phyloP scores from a whole-genome alignment of 2,113 vertebrate genomes.

The Promerops cafer region DNA sequence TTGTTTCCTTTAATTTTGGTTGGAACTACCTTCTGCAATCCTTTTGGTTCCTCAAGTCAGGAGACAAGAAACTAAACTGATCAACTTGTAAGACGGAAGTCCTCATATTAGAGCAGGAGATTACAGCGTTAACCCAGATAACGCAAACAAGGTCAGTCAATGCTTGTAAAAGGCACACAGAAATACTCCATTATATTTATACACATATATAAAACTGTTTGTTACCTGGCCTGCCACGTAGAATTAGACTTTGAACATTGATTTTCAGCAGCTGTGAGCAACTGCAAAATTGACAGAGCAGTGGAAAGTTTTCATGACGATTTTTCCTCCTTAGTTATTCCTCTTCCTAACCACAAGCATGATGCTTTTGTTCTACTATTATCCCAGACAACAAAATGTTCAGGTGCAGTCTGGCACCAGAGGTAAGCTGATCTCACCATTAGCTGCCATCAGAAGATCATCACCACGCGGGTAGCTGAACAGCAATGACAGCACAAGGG shows the following conservation, averaged over 20 bases:
- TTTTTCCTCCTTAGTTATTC: not conserved
- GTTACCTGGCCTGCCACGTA: not conserved
- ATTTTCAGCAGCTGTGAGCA: not conserved
- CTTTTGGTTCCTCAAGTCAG: not conserved
- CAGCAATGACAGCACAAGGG: not conserved
- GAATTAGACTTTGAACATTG: conserved; percentile 11
- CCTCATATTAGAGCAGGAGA: not conserved
- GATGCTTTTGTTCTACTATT: not conserved
- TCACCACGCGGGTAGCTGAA: not conserved
- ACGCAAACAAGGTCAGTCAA: conserved; percentile 29
- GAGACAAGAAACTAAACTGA: conserved; percentile 36
- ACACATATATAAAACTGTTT: not conserved
- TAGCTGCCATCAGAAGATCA: not conserved
- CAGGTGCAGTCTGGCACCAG: not conserved
- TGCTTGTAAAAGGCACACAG: not conserved
- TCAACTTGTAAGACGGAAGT: conserved; percentile 34
- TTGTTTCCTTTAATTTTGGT: not conserved
- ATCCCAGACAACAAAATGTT: not conserved
- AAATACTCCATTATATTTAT: not conserved
- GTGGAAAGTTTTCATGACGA: not conserved
- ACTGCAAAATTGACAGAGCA: not conserved
- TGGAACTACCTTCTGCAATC: not conserved
- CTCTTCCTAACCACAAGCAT: not conserved
- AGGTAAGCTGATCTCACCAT: not conserved
- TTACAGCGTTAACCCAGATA: conserved; percentile 45